Evolutionary conservation across 2,113 vertebrate genomes (phyloP).

Genomic region (Tachuris rubrigastra): DNA sequence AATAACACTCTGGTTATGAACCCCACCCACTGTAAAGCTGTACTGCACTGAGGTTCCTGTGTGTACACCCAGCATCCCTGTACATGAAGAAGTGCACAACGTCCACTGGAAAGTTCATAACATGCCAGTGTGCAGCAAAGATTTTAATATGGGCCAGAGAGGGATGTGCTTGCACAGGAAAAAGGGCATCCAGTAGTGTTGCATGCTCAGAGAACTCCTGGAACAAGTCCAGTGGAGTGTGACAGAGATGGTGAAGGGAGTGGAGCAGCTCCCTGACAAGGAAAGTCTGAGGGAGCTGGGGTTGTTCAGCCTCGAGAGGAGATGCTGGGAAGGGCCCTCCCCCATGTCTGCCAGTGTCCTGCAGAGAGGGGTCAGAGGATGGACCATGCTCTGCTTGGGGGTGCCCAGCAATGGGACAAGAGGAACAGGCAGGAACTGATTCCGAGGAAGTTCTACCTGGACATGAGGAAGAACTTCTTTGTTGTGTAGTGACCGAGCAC

Average conservation of each 20-base stretch:
- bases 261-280: background rate
- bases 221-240: background rate
- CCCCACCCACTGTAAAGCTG: background rate
- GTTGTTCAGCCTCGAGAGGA: background rate
- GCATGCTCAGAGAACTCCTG: background rate
- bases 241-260: too few relatives aligned
- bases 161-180: background rate
- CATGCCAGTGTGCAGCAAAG: background rate
- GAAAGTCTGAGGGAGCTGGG: background rate
- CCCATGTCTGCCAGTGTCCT: fast-evolving
- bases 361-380: background rate
- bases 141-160: background rate
- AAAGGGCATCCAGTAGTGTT: background rate
- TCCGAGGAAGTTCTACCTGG: background rate
- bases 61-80: background rate
- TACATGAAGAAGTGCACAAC: background rate
- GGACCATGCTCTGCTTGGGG: background rate
- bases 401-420: background rate
- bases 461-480: background rate
- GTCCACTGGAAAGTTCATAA: background rate
- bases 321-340: background rate
- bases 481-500: background rate
- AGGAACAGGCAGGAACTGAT: fast-evolving
- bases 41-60: background rate
- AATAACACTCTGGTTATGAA: background rate